Evolutionary conservation across 2,113 vertebrate genomes (phyloP).

Genomic region (Tylochromis polylepis): DNA sequence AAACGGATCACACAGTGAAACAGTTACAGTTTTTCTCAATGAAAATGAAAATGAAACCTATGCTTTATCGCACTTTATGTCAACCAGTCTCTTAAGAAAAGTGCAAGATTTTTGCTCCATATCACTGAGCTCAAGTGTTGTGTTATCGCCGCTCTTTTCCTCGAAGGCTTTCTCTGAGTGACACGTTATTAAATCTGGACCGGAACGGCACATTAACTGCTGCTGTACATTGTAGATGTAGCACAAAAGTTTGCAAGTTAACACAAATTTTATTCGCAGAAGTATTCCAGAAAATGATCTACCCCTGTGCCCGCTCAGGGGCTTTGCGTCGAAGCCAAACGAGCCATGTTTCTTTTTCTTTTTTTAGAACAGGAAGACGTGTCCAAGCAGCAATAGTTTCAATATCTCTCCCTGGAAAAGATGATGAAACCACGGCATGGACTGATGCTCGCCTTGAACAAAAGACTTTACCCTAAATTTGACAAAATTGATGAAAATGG

Average conservation of each 20-base stretch:
- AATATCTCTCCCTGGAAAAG: background rate
- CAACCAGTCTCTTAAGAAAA: background rate
- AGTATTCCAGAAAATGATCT: accelerated
- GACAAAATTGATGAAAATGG: background rate
- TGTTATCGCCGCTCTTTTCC: background rate
- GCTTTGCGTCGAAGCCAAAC: background rate
- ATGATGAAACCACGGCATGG: background rate
- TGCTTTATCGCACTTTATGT: background rate
- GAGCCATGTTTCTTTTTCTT: background rate
- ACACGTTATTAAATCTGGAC: accelerated
- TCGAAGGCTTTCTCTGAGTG: accelerated
- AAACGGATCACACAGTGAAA: background rate
- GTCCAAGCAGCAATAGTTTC: background rate
- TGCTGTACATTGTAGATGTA: accelerated
- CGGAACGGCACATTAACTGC: background rate
- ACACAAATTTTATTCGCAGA: accelerated
- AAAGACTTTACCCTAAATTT: background rate
- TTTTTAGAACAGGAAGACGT: background rate
- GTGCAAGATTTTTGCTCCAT: accelerated
- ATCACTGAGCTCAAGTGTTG: background rate
- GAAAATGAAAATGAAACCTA: background rate
- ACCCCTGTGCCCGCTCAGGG: background rate
- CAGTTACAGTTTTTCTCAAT: background rate
- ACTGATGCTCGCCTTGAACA: background rate
- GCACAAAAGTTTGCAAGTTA: background rate